phyloP scores from a whole-genome alignment of 2,888 invertebrate genomes.

The Megamerina dolium region DNA sequence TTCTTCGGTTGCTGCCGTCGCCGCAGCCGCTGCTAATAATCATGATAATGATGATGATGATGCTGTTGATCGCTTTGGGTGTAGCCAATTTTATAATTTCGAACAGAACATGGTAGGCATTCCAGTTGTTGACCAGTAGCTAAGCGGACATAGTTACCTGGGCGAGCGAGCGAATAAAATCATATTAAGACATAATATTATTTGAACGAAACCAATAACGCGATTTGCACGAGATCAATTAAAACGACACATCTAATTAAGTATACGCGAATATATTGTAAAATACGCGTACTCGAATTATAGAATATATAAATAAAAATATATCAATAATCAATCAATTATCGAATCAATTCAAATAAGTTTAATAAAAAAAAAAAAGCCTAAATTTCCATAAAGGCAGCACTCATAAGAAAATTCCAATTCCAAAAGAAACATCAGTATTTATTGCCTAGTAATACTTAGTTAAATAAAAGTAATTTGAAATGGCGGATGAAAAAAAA shows the following conservation, averaged over 20 bases:
- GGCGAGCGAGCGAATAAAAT: constrained; percentile 19
- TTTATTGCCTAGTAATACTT: no score
- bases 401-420: not conserved
- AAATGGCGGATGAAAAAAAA: constrained; percentile 46
- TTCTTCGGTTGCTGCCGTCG: constrained; percentile 12
- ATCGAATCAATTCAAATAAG: no score
- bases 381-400: not conserved
- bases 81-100: constrained; percentile 35
- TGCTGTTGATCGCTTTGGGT: constrained; percentile 22
- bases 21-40: constrained; percentile 1
- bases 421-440: no score
- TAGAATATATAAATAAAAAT: not conserved
- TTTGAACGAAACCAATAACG: constrained; percentile 15
- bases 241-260: constrained; percentile 1
- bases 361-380: not conserved
- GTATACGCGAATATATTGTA: no score
- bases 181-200: constrained; percentile 9
- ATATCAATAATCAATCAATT: not conserved
- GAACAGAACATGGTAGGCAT: constrained; percentile 33
- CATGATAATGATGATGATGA: not conserved
- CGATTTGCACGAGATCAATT: constrained; percentile 7
- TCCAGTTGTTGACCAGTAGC: constrained; percentile 49
- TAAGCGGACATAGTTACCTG: constrained; percentile 33
- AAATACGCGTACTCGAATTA: no score
- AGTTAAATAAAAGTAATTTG: no score